Evolutionary conservation across 2,113 vertebrate genomes (phyloP).

Genomic region (Penelope pileata): DNA sequence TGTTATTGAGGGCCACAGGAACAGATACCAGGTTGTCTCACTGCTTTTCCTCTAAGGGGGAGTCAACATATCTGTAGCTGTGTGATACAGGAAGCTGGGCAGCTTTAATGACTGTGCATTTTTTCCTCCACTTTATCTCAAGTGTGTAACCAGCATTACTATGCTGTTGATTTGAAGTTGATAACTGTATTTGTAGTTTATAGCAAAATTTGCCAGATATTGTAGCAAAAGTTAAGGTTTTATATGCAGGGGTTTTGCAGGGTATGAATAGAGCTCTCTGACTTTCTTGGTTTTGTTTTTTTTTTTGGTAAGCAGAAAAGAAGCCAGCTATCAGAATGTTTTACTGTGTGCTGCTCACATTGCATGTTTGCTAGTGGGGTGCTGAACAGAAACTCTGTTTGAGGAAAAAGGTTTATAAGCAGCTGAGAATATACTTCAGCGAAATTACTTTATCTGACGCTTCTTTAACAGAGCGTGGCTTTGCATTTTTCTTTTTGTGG

Average conservation of each 20-base stretch:
- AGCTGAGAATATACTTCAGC: conserved; percentile 1
- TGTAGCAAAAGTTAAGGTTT: not conserved
- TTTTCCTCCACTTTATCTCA: not conserved
- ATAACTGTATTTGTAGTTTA: not conserved
- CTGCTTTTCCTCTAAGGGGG: not conserved
- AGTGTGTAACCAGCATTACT: not conserved
- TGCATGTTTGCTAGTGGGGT: not conserved
- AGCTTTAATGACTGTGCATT: not conserved
- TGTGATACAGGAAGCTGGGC: not conserved
- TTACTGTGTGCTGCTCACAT: not conserved
- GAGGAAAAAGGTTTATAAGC: not conserved
- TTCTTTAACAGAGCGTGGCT: not conserved
- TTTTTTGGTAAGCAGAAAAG: not conserved
- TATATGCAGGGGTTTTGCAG: not conserved
- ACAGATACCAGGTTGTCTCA: not conserved
- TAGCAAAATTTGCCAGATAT: not conserved
- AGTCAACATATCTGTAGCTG: not conserved
- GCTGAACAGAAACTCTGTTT: not conserved
- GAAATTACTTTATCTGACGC: not conserved
- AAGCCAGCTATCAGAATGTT: not conserved
- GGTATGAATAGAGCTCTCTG: not conserved
- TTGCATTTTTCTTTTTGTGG: not conserved
- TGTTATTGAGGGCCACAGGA: not conserved
- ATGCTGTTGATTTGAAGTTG: not conserved
- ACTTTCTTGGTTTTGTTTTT: not conserved